Evolutionary conservation across 2,888 invertebrate genomes (phyloP), one percentile per base, ranked within the genome.

Genomic region (Hesperia comma): DNA sequence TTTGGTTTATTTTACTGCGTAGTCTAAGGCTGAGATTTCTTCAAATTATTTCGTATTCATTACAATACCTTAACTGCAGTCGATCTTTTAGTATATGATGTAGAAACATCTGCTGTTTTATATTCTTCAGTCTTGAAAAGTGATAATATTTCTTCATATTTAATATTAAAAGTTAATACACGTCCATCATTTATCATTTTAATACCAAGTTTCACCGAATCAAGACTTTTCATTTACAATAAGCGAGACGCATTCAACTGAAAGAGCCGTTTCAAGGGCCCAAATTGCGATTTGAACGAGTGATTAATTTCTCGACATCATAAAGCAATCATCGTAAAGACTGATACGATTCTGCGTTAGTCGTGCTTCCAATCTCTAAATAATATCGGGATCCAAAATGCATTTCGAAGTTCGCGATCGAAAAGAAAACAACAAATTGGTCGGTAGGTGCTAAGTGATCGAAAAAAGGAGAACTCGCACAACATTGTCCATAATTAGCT

Each of bases 401-500:
- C 61, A 69, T 70, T 72, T 68, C 68, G 69, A 72, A 60, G 54
- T 64, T 71, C 70, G 69, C 61, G 53, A 70, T 68, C 58, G 63
- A 81, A 84, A 81, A 85, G 81, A 84, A 82, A 82, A 82, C 82
- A 84, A 84, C 82, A 84, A 84, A 83, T 82, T 84, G 83, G 79
- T 75, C 75, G 79, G 83, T 81, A 87, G 87, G 89, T 88, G 90
- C 84, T 88, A 89, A 89, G 86, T 87, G 88, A 81, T 77, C 77
- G 78, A 84, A 88, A 88, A 88, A 84, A 84, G 78, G 78, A 74
- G 70, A 73, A 67, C 77, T 76, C 78, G 19, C 75, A 71, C 79
- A 80, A 83, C 86, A 85, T 81, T 82, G 79, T 76, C 81, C 85
- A 88, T 91, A 91, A 91, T 91, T 91, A 91, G 90, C 86, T 81